Base-by-base conservation (phyloP, 2,797 vertebrate genomes). In the Ctenosaura bakeri region DNA sequence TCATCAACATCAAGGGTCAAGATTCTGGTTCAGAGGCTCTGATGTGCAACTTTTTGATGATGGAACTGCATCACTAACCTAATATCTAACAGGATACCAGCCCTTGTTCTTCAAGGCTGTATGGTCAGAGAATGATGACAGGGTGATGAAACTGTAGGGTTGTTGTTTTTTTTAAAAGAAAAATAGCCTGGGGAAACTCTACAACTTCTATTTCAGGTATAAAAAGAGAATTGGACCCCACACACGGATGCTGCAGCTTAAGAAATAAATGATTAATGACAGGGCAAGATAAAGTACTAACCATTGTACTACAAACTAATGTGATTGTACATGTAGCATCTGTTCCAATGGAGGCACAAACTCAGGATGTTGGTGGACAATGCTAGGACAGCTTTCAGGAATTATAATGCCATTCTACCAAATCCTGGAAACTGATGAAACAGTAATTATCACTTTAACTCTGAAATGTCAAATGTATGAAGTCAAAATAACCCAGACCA, bases 391-490 rank as follows among this genome's bases (percentile, higher is more conserved):
- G 9, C 42, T 64, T 83, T 83, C 35, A 83, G 81, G 54, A 77
- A 52, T 35, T 32, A 52, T 38, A 66, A 35, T 80, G 62, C 35
- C 46, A 35, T 32, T 86, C 16, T n/a, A 7, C 8, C 56, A 62
- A 69, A 69, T 82, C 38, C 16, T 32, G 18, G 42, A 13, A 83
- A 35, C 10, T 83, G 46, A 69, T 46, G 22, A 32, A 82, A 76
- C 52, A 14, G 32, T 26, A 29, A 42, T 90, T 54, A 87, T 64
- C 35, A 50, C 20, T 90, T 50, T 82, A 85, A 50, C 16, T 83
- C 32, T 0, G 77, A 73, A 4, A 14, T 35, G 29, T 26, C 12
- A 81, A 16, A 1, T 84, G 13, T 13, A 26, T 6, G 26, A 77
- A 32, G 52, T 50, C 20, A 80, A 80, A 93, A 90, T 24, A 93